phyloP scores from a whole-genome alignment of 2,113 vertebrate genomes.

The Axis porcinus region DNA sequence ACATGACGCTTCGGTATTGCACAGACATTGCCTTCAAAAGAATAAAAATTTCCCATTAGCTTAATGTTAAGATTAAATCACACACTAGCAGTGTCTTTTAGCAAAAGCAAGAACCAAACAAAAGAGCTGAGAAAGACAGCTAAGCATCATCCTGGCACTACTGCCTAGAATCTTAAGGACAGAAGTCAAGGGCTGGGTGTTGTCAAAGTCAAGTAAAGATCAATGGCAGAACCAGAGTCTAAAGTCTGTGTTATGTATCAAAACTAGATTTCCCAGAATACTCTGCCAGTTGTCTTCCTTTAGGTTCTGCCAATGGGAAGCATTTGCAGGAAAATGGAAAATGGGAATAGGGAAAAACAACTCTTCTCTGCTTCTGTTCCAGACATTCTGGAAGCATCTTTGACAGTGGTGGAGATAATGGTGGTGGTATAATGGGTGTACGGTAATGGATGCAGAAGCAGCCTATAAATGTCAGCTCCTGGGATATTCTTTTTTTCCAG shows the following conservation, averaged over 20 bases:
- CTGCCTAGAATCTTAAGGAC: not conserved
- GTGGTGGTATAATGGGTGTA: not conserved
- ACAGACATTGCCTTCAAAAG: slow-evolving; percentile 59
- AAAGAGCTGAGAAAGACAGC: not conserved
- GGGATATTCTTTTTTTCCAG: not conserved
- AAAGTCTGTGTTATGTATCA: not conserved
- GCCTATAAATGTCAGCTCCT: not conserved
- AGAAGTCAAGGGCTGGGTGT: not conserved
- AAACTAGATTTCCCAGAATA: not conserved
- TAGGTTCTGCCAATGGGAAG: not conserved
- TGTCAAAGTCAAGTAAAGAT: not conserved
- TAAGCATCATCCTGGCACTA: not conserved
- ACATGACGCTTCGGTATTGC: slow-evolving; percentile 33
- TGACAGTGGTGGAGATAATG: not conserved
- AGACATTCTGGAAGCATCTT: not conserved
- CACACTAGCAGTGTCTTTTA: not conserved
- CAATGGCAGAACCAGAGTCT: not conserved
- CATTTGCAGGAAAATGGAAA: not conserved
- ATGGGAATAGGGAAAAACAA: not conserved
- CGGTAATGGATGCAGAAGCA: not conserved
- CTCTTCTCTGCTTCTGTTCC: not conserved
- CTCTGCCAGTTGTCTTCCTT: not conserved
- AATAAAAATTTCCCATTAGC: slow-evolving; percentile 34
- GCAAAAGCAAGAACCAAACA: not conserved
- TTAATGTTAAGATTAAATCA: not conserved